These are phyloP conservation scores for Phorcus lineatus DNA, from an alignment of 2,888 invertebrate species.

Conservation along the genomic window DNA sequence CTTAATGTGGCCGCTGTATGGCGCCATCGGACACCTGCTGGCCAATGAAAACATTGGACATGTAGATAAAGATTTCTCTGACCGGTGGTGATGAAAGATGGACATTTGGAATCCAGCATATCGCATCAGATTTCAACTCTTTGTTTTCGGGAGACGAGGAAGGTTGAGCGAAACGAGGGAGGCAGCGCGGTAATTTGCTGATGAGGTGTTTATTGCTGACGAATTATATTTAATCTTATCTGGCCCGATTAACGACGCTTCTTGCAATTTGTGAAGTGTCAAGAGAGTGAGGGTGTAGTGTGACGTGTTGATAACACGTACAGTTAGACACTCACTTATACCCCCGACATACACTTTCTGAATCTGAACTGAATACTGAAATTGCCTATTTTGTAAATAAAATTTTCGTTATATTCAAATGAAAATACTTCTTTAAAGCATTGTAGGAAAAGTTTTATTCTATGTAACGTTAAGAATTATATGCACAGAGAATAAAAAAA, in stretches of 20 bases:
- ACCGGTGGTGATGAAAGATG: constrained; percentile 6
- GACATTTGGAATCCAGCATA: not conserved
- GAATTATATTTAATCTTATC: constrained; percentile 14
- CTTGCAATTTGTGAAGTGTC: constrained; percentile 8
- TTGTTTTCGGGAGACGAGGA: not conserved
- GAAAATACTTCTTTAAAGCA: no score
- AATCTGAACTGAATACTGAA: no score
- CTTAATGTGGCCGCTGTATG: constrained; percentile 3
- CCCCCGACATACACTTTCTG: no score
- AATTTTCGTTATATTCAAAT: no score
- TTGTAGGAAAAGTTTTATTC: no score
- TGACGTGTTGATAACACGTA: not conserved
- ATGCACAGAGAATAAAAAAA: no score
- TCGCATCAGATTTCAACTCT: not conserved
- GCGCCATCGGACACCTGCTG: constrained; percentile 15
- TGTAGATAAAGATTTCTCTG: constrained; percentile 1
- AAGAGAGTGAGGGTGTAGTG: not conserved
- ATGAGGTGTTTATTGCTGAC: constrained; percentile 18
- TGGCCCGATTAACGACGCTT: not conserved
- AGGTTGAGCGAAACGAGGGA: no score
- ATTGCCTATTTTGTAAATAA: no score
- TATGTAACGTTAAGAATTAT: no score
- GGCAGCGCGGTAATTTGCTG: not conserved
- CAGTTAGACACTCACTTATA: not conserved
- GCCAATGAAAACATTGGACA: not conserved